Percentiles rank a stretch among this genome's conserved stretches.
Conservation (phyloP, 2,888 invertebrate genomes). For the Ichneumoninae sp. region DNA sequence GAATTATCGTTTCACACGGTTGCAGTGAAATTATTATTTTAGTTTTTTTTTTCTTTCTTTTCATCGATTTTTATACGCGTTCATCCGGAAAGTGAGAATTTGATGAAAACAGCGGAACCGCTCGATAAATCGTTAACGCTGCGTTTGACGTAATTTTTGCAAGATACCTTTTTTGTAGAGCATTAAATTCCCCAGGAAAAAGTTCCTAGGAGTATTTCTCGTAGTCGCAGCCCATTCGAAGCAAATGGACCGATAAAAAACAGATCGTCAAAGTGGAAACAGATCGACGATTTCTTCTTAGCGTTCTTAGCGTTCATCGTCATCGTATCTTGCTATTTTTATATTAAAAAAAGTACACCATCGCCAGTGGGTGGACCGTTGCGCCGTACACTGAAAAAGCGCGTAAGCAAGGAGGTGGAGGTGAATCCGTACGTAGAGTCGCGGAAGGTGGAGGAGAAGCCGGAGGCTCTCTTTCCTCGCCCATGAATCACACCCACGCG, state of each 20-base stretch:
- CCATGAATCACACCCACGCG: slow-evolving; percentile 83
- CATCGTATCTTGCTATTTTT: neutral
- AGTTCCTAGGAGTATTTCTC: neutral
- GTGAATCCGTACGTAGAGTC: slow-evolving; percentile 53
- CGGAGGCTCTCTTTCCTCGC: slow-evolving; percentile 72
- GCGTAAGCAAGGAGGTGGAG: slow-evolving; percentile 62
- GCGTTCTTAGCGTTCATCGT: slow-evolving; percentile 2
- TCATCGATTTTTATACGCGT: neutral
- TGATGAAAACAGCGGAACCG: neutral
- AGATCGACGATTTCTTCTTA: neutral
- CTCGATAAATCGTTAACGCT: neutral
- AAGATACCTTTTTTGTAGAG: neutral
- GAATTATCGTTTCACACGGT: slow-evolving; percentile 19
- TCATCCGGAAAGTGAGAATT: neutral
- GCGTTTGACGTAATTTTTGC: neutral
- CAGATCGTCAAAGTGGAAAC: neutral
- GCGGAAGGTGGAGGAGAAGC: slow-evolving; percentile 67
- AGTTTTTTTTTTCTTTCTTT: neutral
- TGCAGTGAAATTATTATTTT: neutral
- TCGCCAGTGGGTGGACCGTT: slow-evolving; percentile 63
- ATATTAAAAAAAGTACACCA: slow-evolving; percentile 57
- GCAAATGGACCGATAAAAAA: neutral
- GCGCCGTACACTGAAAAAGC: slow-evolving; percentile 36
- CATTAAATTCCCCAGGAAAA: neutral
- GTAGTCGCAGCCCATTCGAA: neutral